Conservation (phyloP, 2,113 vertebrate species). For the Myodes glareolus region DNA sequence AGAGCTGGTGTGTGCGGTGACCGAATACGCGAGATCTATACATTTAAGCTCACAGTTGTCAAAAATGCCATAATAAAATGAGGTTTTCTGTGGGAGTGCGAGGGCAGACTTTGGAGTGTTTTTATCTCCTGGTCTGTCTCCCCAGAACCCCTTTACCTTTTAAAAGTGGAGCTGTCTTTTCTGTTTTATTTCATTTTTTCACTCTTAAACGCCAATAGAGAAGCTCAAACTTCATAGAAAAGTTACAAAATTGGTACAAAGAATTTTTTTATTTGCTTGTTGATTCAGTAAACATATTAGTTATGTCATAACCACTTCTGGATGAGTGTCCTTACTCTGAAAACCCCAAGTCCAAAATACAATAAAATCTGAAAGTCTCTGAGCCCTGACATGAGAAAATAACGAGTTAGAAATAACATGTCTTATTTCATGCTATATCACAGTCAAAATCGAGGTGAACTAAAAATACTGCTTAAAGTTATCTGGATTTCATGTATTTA, state of each 20-base stretch:
- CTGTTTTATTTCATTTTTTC: background rate
- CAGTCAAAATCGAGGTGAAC: background rate
- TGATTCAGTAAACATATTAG: background rate
- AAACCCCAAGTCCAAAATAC: background rate
- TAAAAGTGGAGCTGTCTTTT: background rate
- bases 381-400: background rate
- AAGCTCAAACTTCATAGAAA: background rate
- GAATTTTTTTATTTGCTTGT: background rate
- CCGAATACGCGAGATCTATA: background rate
- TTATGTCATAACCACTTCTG: background rate
- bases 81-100: background rate
- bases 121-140: background rate
- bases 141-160: background rate
- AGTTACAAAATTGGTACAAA: background rate
- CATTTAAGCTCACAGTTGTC: background rate
- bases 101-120: background rate
- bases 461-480: background rate
- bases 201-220: background rate
- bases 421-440: background rate
- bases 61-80: background rate
- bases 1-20: background rate
- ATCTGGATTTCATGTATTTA: background rate
- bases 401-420: background rate
- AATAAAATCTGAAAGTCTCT: background rate
- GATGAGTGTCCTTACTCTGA: background rate